Evolutionary conservation across 2,797 vertebrate species (phyloP).

Genomic region (Scolopax bukidnonensis): DNA sequence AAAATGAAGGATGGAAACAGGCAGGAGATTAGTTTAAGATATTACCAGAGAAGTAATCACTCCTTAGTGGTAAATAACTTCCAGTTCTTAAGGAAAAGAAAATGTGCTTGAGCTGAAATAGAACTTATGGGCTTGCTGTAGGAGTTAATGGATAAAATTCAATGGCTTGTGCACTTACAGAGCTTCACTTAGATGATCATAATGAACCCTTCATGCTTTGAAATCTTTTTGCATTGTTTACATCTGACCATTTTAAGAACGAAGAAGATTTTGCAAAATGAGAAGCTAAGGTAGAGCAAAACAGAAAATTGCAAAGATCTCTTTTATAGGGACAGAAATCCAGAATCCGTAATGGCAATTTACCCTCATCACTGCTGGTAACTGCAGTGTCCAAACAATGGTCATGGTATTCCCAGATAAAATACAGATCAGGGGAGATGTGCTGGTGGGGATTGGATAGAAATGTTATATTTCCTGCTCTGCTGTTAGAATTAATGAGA

Average conservation of each 20-base stretch:
- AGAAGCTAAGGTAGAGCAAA: background rate
- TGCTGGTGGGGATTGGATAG: background rate
- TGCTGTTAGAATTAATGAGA: background rate
- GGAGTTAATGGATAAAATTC: constrained; percentile 24
- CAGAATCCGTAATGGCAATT: background rate
- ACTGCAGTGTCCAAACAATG: background rate
- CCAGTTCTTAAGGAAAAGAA: constrained; percentile 31
- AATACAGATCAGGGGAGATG: background rate
- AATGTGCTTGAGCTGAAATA: constrained; percentile 33
- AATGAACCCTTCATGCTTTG: background rate
- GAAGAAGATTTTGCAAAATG: background rate
- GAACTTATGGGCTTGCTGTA: background rate
- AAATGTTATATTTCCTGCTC: background rate
- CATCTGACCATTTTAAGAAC: background rate
- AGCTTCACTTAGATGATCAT: constrained; percentile 3
- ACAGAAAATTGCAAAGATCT: background rate
- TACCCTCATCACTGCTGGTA: background rate
- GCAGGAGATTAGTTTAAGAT: constrained; percentile 40
- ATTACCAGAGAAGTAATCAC: constrained; percentile 42
- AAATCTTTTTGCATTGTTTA: background rate
- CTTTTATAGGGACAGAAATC: background rate
- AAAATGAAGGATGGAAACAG: constrained; percentile 52
- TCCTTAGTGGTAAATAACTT: constrained; percentile 51
- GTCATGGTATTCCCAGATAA: background rate
- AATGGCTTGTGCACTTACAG: background rate